Percentiles rank a stretch among this genome's conserved stretches.
These are phyloP conservation scores for Semaprochilodus insignis DNA, from an alignment of 2,797 vertebrate species.

Conservation along the genomic window DNA sequence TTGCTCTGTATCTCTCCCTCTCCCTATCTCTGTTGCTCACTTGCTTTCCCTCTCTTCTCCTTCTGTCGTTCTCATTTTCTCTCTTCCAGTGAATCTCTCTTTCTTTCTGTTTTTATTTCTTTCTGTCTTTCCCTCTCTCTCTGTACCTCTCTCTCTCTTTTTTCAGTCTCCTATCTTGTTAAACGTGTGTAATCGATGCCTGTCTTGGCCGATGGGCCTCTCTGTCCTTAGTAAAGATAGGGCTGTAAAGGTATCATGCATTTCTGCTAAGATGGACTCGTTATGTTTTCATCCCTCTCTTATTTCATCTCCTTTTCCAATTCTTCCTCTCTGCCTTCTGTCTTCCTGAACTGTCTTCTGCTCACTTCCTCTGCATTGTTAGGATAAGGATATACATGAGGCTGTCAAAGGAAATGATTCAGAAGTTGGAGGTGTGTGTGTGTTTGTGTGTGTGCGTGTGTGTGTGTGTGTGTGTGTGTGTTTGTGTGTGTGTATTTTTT, in stretches of 20 bases:
- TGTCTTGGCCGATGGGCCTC: too few relatives aligned
- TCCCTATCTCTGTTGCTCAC: not conserved
- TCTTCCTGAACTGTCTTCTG: not conserved
- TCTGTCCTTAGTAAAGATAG: too few relatives aligned
- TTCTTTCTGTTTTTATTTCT: too few relatives aligned
- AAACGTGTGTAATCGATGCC: too few relatives aligned
- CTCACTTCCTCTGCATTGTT: not conserved
- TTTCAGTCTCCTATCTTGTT: not conserved
- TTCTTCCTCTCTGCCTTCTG: not conserved
- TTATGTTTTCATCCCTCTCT: slow-evolving; percentile 8
- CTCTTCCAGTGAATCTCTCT: too few relatives aligned
- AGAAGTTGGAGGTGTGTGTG: slow-evolving; percentile 2
- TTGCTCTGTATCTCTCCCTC: not conserved
- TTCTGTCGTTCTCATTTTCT: too few relatives aligned
- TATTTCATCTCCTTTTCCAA: not conserved
- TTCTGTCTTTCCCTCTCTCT: not conserved
- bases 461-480: not conserved
- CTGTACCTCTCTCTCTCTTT: too few relatives aligned
- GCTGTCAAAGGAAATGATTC: not conserved
- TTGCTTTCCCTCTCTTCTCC: not conserved
- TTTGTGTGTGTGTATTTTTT: not conserved
- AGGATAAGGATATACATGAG: not conserved
- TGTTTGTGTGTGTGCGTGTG: not conserved
- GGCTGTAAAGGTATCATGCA: too few relatives aligned
- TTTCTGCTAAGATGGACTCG: not conserved